Percentiles rank a stretch among this genome's conserved stretches.
These are phyloP conservation scores for Sciurus niger DNA, from an alignment of 2,113 vertebrate genomes.

Conservation along the genomic window DNA sequence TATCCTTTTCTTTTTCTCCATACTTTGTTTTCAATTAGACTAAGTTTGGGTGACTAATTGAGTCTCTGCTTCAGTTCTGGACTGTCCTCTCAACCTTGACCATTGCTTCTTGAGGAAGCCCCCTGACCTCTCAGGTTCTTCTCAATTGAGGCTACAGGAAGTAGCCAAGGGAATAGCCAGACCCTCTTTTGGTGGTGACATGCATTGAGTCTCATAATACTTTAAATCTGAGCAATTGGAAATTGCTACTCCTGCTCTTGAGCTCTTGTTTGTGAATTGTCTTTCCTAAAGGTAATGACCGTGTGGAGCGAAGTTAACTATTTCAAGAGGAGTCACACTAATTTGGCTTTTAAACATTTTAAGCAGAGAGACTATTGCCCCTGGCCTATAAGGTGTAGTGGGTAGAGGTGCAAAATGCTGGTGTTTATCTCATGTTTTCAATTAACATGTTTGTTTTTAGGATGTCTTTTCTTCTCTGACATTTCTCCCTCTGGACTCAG, in stretches of 20 bases:
- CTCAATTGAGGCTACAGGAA: neutral
- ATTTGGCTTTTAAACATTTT: slow-evolving; percentile 72
- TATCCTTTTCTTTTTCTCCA: neutral
- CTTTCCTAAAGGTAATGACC: neutral
- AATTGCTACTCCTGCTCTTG: neutral
- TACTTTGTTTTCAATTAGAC: neutral
- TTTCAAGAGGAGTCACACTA: slow-evolving; percentile 52
- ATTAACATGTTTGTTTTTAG: slow-evolving; percentile 77
- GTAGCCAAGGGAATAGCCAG: neutral
- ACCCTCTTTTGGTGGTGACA: neutral
- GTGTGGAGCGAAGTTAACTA: slow-evolving; percentile 38
- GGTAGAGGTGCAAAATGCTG: slow-evolving; percentile 35
- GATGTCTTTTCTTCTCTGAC: slow-evolving; percentile 9
- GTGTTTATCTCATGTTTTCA: slow-evolving; percentile 59
- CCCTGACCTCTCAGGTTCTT: neutral
- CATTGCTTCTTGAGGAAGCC: neutral
- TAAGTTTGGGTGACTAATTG: neutral
- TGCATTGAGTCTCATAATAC: neutral
- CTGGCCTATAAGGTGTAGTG: neutral
- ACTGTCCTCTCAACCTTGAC: neutral
- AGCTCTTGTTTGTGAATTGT: neutral
- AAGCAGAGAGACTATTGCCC: slow-evolving; percentile 53
- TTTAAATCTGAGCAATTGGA: slow-evolving; percentile 34
- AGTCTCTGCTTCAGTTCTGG: neutral
- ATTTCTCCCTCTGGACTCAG: slow-evolving; percentile 26